These are phyloP conservation scores for Ylistrum balloti DNA, from an alignment of 1,140 invertebrate genomes.

Conservation along the genomic window DNA sequence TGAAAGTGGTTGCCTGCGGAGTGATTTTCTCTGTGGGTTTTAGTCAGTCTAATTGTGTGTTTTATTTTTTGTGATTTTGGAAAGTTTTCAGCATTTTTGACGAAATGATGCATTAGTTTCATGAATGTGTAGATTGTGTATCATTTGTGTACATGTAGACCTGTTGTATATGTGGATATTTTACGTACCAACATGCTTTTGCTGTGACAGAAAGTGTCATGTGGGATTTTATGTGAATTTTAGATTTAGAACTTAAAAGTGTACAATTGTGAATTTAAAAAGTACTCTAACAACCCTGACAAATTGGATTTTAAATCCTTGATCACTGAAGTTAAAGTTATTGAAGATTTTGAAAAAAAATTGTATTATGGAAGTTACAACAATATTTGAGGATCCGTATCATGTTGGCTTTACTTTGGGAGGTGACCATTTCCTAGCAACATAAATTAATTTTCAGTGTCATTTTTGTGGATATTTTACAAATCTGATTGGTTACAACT, in stretches of 20 bases:
- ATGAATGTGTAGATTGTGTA: neutral
- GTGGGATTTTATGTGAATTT: neutral
- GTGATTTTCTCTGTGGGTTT: neutral
- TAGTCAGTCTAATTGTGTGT: conserved; percentile 4
- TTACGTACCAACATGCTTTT: neutral
- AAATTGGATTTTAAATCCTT: neutral
- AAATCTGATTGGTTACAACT: neutral
- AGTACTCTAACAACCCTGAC: neutral
- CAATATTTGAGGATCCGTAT: neutral
- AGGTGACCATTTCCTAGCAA: conserved; percentile 40
- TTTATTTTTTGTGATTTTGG: neutral
- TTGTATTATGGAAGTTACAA: neutral
- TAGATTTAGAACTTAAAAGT: neutral
- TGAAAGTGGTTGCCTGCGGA: neutral
- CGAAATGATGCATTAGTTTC: neutral
- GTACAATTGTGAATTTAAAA: neutral
- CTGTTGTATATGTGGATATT: no score
- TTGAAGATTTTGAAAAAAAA: neutral
- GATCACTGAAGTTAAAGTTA: neutral
- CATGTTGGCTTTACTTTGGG: neutral
- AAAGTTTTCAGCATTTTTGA: neutral
- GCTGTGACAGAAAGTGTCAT: neutral
- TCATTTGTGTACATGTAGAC: neutral
- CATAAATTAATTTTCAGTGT: neutral
- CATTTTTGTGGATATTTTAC: conserved; percentile 41